These are phyloP conservation scores for Glandiceps talaboti DNA, from an alignment of 53 echinoderm and acorn worm species.

Conservation along the genomic window DNA sequence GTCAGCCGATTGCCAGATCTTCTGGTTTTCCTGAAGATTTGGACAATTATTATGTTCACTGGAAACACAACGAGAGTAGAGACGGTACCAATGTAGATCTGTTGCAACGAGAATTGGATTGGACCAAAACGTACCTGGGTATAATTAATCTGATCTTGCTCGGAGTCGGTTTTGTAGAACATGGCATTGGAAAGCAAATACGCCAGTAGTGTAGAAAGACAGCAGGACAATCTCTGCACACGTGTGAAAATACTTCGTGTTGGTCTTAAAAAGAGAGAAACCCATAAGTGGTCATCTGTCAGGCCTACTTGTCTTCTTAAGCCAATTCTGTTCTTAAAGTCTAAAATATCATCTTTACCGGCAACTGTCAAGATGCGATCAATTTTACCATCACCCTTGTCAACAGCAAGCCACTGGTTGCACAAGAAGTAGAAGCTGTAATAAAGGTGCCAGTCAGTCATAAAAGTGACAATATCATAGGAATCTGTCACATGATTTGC, in stretches of 20 bases:
- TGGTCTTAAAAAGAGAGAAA: conserved; percentile 63
- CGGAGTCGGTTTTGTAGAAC: conserved; percentile 33
- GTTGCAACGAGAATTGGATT: conserved; percentile 32
- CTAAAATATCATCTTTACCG: conserved; percentile 37
- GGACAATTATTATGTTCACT: conserved; percentile 56
- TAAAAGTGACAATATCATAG: too few species aligned
- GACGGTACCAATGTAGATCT: conserved; percentile 43
- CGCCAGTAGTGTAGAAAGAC: conserved; percentile 42
- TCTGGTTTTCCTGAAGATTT: conserved; percentile 53
- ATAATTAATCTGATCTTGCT: conserved; percentile 4
- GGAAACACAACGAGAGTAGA: conserved; percentile 51
- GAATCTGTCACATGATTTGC: too few species aligned
- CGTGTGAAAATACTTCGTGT: conserved; percentile 55
- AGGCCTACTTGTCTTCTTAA: conserved; percentile 41
- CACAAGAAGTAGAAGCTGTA: conserved; percentile 56
- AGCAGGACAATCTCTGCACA: conserved; percentile 60
- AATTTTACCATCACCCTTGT: conserved; percentile 54
- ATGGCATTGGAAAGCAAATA: conserved; percentile 62
- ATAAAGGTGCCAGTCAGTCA: too few species aligned
- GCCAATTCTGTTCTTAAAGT: conserved; percentile 40
- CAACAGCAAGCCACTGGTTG: conserved; percentile 63
- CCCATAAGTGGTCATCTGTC: conserved; percentile 64
- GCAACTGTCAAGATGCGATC: conserved; percentile 61
- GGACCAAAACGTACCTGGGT: conserved; percentile 29
- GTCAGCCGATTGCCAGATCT: conserved; percentile 6